Evolutionary conservation across 2,797 vertebrate genomes (phyloP).

Genomic region (Sebastes aleutianus): DNA sequence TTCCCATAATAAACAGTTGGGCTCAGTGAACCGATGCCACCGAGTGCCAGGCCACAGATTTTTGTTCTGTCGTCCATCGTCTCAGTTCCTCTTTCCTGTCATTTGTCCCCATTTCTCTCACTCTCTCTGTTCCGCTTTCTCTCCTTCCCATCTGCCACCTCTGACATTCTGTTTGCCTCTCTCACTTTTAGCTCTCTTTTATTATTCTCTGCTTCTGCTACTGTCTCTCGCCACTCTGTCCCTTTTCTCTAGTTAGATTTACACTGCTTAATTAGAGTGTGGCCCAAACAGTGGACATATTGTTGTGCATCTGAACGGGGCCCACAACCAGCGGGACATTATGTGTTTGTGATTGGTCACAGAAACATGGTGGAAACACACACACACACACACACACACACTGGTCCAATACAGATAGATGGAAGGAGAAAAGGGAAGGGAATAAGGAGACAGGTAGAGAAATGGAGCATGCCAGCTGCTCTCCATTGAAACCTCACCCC

Average conservation of each 20-base stretch:
- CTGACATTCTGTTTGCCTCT: conserved; percentile 30
- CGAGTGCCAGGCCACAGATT: conserved; percentile 36
- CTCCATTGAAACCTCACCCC: conserved; percentile 59
- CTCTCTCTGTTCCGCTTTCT: conserved; percentile 26
- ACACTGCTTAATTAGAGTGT: conserved; percentile 69
- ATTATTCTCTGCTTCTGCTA: conserved; percentile 19
- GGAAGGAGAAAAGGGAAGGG: conserved; percentile 13
- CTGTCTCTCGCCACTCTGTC: conserved; percentile 28
- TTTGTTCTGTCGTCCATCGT: conserved; percentile 38
- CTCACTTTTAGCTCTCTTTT: conserved; percentile 13
- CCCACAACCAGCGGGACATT: conserved; percentile 56
- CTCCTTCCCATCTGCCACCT: conserved; percentile 53
- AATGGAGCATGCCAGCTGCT: conserved; percentile 64
- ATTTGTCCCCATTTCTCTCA: conserved; percentile 41
- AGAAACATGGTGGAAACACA: conserved; percentile 30
- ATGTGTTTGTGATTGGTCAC: conserved; percentile 26
- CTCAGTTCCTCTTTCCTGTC: conserved; percentile 40
- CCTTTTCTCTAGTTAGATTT: conserved; percentile 64
- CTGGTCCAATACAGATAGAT: conserved; percentile 29
- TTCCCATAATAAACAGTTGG: conserved; percentile 38
- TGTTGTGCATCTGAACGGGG: conserved; percentile 62
- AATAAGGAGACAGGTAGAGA: conserved; percentile 44
- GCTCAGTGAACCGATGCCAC: conserved; percentile 30
- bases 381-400: not conserved
- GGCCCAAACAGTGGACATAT: conserved; percentile 71